Conservation (phyloP, 2,888 invertebrate genomes). For the Cerastoderma edule region DNA sequence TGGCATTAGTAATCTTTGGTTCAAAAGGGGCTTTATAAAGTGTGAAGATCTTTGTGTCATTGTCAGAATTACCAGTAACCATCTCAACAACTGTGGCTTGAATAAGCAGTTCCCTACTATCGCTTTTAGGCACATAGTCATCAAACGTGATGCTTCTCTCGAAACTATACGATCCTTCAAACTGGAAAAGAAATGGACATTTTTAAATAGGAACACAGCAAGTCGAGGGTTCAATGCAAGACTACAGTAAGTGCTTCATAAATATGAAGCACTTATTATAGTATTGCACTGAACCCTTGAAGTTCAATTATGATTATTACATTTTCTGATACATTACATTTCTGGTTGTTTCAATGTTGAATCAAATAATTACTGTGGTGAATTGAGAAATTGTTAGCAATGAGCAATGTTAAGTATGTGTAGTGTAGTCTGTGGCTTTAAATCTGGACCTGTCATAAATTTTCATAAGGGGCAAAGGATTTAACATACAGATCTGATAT, state of each 20-base stretch:
- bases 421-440: no score
- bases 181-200: not conserved
- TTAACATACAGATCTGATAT: no score
- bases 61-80: not conserved
- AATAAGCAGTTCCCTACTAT: not conserved
- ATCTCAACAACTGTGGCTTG: conserved; percentile 1
- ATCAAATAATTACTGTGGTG: not conserved
- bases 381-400: no score
- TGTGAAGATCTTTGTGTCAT: not conserved
- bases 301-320: no score
- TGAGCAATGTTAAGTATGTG: no score
- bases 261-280: no score
- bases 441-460: no score
- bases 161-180: conserved; percentile 1
- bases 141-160: not conserved
- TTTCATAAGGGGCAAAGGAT: no score
- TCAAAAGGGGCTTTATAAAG: not conserved
- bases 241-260: no score
- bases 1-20: not conserved
- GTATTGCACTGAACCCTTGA: no score
- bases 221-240: no score
- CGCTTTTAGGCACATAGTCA: not conserved
- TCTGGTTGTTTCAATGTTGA: not conserved
- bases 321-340: not conserved
- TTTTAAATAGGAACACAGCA: not conserved